phyloP scores from a whole-genome alignment of 2,797 vertebrate genomes.

The Epinephelus awoara region DNA sequence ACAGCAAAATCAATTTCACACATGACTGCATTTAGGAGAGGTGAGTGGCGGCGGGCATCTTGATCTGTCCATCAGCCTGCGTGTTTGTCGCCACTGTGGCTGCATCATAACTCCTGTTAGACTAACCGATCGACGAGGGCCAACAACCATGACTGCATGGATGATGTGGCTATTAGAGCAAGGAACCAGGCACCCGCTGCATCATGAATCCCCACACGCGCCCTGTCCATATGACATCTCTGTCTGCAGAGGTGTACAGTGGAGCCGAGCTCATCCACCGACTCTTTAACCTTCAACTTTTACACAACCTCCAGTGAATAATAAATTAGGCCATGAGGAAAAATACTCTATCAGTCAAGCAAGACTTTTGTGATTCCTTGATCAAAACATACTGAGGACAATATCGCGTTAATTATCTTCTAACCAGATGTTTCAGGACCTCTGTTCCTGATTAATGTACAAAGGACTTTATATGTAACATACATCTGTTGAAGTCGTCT shows the following conservation, averaged over 20 bases:
- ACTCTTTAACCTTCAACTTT: slow-evolving; percentile 45
- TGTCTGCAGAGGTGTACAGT: slow-evolving; percentile 29
- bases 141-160: slow-evolving; percentile 48
- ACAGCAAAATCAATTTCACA: slow-evolving; percentile 84
- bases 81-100: slow-evolving; percentile 19
- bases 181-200: slow-evolving; percentile 40
- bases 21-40: slow-evolving; percentile 69
- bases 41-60: slow-evolving; percentile 65
- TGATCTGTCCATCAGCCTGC: slow-evolving; percentile 72
- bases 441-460: background rate
- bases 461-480: background rate
- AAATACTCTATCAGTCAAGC: background rate
- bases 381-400: background rate
- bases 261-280: slow-evolving; percentile 24
- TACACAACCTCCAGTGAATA: slow-evolving; percentile 12
- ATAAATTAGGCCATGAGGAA: slow-evolving; percentile 13
- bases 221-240: slow-evolving; percentile 29
- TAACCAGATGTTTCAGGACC: background rate
- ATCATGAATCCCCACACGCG: slow-evolving; percentile 4
- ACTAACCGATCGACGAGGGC: slow-evolving; percentile 42
- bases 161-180: slow-evolving; percentile 60
- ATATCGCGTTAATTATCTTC: background rate
- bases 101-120: slow-evolving; percentile 61
- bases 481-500: background rate
- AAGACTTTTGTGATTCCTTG: slow-evolving; percentile 7